A percentile compares a stretch with the other conserved stretches of the same genome.
These are phyloP conservation scores for Drosophila nigricruria DNA, from an alignment of 2,888 invertebrate species.

Conservation along the genomic window DNA sequence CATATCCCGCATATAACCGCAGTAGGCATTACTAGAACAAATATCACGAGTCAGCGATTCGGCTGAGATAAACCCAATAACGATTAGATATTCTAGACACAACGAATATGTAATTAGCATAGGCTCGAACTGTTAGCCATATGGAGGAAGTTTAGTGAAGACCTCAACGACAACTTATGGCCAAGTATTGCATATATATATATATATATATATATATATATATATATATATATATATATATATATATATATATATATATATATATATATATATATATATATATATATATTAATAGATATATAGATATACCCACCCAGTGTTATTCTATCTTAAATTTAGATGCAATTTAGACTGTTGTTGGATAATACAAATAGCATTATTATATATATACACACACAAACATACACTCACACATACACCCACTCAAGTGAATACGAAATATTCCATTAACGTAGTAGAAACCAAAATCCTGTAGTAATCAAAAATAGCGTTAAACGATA, in stretches of 20 bases:
- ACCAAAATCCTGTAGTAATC: constrained; percentile 68
- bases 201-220: constrained; percentile 8
- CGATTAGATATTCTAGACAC: constrained; percentile 40
- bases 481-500: constrained; percentile 76
- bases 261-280: constrained; percentile 22
- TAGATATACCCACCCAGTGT: constrained; percentile 66
- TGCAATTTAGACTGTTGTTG: constrained; percentile 75
- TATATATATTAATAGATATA: constrained; percentile 8
- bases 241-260: constrained; percentile 25
- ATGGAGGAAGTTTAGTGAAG: constrained; percentile 17
- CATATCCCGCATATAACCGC: constrained; percentile 53
- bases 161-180: constrained; percentile 45
- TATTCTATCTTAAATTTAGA: constrained; percentile 66
- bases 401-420: constrained; percentile 10
- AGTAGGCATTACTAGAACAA: constrained; percentile 44
- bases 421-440: constrained; percentile 46
- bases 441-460: constrained; percentile 64
- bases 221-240: constrained; percentile 28
- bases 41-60: constrained; percentile 15
- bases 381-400: constrained; percentile 25
- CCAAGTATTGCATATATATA: constrained; percentile 49
- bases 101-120: constrained; percentile 46
- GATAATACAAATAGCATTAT: constrained; percentile 62
- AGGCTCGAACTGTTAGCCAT: constrained; percentile 18
- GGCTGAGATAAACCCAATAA: constrained; percentile 8